Evolutionary conservation across 2,888 invertebrate genomes (phyloP), one percentile per base, ranked within the genome.

Genomic region (Orchesella flavescens): DNA sequence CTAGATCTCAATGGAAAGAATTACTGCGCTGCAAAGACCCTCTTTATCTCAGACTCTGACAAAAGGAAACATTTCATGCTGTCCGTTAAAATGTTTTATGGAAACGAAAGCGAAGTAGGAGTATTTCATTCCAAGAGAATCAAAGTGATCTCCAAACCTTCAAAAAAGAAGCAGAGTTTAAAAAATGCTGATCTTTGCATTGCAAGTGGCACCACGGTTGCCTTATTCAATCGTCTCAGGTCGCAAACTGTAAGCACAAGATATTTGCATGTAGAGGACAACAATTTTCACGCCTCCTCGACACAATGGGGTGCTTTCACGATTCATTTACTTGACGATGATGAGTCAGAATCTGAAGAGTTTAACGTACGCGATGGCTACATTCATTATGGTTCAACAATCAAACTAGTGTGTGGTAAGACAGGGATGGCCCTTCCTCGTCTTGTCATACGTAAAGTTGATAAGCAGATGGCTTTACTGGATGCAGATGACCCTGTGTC

Each of bases 261-360:
- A 44, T 93, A 93, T 88, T 90, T 93, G 79, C 92, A 92, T 89
- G 92, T 92, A 19, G 87, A 87, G 44, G 92, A 92, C 88, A 91
- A 91, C 34, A 91, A 91, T 88, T 93, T 93, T 89, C 92, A 93
- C 88, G 93, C 93, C 75, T 91, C 91, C 86, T 91, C 92, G 74
- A 91, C 92, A 34, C 92, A 92, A 89, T 93, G 93, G 93, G 93
- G 93, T 79, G 92, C 92, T 3, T 93, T 93, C 89, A 92, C 92
- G 49, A 92, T 93, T 84, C 92, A 93, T 89, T 89, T 93, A 61
- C 89, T 92, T 89, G 92, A 92, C 88, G 92, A 92, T 86, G 91
- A 91, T 86, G 91, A 91, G 86, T 89, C 90, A 19, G 92, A 92
- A 87, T 90, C 91, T 4, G 92, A 92, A 86, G 92, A 92, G 87